Evolutionary conservation across 2,797 vertebrate species (phyloP).

Genomic region (Enteromius thamalakanensis): DNA sequence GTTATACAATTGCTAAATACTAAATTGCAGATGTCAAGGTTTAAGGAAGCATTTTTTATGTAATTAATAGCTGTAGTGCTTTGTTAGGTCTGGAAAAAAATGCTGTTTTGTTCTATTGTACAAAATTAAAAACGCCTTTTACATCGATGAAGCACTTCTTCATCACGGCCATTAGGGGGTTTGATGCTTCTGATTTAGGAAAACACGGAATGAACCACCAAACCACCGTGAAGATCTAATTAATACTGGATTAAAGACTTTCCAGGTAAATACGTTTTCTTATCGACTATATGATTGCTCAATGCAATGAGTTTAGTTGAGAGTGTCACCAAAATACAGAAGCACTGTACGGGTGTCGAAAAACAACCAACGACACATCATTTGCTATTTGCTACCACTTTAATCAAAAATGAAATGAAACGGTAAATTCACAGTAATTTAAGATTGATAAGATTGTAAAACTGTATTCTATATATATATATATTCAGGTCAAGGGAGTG

Average conservation of each 20-base stretch:
- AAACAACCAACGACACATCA: background rate
- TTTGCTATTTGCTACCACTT: background rate
- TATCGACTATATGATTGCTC: background rate
- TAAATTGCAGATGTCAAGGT: background rate
- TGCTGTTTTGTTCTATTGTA: background rate
- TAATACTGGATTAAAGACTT: background rate
- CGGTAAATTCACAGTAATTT: background rate
- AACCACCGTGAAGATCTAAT: background rate
- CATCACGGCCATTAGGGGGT: constrained; percentile 2
- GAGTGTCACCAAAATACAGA: background rate
- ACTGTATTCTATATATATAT: background rate
- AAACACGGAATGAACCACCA: background rate
- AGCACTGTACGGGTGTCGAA: background rate
- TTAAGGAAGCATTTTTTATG: background rate
- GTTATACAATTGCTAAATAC: background rate
- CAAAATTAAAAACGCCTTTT: background rate
- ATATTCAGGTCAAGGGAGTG: background rate
- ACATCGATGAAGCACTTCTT: background rate
- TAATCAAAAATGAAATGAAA: background rate
- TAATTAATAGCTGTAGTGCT: background rate
- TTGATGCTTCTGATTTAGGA: background rate
- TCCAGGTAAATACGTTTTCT: background rate
- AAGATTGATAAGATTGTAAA: background rate
- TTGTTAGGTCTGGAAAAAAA: background rate
- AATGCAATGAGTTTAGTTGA: background rate